Evolutionary conservation across 2,888 invertebrate genomes (phyloP).

Genomic region (Lampropteryx suffumata): DNA sequence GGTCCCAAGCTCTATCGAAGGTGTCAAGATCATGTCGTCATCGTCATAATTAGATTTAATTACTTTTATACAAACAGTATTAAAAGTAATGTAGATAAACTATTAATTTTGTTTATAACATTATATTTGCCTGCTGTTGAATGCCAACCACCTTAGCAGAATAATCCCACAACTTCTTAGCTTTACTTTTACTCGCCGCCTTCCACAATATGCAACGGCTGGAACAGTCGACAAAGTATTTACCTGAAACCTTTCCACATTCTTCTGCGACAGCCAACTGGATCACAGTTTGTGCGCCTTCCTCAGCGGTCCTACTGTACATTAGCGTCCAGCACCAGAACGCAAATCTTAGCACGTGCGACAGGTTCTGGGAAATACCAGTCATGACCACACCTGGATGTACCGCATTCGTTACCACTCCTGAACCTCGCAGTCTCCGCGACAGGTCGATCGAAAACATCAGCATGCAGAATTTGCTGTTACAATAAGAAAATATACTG

Average conservation of each 20-base stretch:
- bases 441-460: slow-evolving; percentile 87
- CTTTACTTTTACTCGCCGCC: slow-evolving; percentile 2
- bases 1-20: no score
- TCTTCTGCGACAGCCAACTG: slow-evolving; percentile 87
- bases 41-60: no score
- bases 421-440: slow-evolving; percentile 84
- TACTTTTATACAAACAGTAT: no score
- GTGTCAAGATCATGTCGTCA: no score
- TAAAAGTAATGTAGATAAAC: no score
- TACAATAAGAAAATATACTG: slow-evolving; percentile 36
- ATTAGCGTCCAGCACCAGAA: slow-evolving; percentile 31
- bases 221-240: slow-evolving; percentile 85
- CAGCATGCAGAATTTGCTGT: slow-evolving; percentile 82
- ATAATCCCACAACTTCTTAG: slow-evolving; percentile 23
- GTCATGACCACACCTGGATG: slow-evolving; percentile 28
- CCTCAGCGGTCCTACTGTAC: slow-evolving; percentile 82
- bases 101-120: no score
- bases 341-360: background rate
- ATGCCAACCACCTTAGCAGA: slow-evolving; percentile 18
- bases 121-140: no score
- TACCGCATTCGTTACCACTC: slow-evolving; percentile 49
- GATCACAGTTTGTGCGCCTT: slow-evolving; percentile 89
- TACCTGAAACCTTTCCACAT: slow-evolving; percentile 83
- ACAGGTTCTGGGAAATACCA: background rate
- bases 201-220: slow-evolving; percentile 14